Evolutionary conservation across 2,797 vertebrate species (phyloP), one percentile per base, ranked within the genome.

Genomic region (Melanotaenia maccullochi): DNA sequence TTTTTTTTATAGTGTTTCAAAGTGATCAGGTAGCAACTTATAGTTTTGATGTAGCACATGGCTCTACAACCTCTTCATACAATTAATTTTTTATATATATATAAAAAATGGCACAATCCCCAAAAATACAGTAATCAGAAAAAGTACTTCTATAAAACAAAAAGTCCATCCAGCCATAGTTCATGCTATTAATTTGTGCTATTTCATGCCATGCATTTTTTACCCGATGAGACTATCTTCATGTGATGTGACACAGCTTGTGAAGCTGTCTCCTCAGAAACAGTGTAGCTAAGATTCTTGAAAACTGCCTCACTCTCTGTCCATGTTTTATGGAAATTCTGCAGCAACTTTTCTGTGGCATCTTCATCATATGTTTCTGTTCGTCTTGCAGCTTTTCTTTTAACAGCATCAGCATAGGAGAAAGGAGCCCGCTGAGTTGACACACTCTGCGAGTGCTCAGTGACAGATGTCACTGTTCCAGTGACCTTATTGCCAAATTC

Each of bases 331-430:
- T 96, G 95, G 84, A 97, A 96, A 87, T 96, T 95, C 71, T 90
- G 94, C 69, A 95, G 86, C 86, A 96, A 81, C 36, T 93, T 94
- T 68, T 95, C 92, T 0, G 95, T 94, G 0, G 95, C 93, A 1
- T 94, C 92, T 3, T 90, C 83, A 9, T 92, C 92, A 2, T 93
- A 81, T 16, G 85, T 85, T 54, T 91, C 86, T 14, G 87, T 80
- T 60, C 6, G 74, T 16, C 25, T 87, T 20, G 94, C 82, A 35
- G 93, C 86, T 51, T 96, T 96, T 69, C 91, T 95, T 75, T 94
- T 96, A 2, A 97, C 95, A 1, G 95, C 96, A 51, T 97, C 96
- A 38, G 97, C 96, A 1, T 97, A 97, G 12, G 96, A 97, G 25
- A 97, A 96, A 3, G 95, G 93, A 22, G 77, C 88, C 25, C 59